Conservation (phyloP, 2,888 invertebrate species). For the Morpho deidamia region DNA sequence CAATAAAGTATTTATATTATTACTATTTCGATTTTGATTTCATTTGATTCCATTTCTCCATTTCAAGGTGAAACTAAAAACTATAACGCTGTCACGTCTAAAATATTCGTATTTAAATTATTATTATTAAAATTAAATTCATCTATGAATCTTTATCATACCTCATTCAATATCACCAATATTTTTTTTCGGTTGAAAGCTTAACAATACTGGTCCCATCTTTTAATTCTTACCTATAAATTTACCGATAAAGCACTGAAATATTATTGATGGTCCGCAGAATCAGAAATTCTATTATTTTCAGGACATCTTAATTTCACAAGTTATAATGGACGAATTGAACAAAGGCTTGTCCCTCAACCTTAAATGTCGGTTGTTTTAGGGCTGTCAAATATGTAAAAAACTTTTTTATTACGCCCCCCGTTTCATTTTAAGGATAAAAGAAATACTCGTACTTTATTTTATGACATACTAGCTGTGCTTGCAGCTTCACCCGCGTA, state of each 20-base stretch:
- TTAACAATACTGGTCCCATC: background rate
- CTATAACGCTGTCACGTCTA: too few species aligned
- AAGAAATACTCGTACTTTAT: too few species aligned
- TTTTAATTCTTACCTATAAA: background rate
- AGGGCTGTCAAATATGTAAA: slow-evolving; percentile 13
- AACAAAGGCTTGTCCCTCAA: slow-evolving; percentile 33
- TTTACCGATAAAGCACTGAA: slow-evolving; percentile 1
- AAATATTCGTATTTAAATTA: too few species aligned
- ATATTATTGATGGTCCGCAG: slow-evolving; percentile 18
- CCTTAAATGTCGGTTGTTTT: slow-evolving; percentile 27
- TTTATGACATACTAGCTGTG: too few species aligned
- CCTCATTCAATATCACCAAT: background rate
- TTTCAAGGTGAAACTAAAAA: too few species aligned
- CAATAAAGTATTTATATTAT: too few species aligned
- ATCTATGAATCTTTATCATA: background rate
- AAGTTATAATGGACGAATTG: slow-evolving; percentile 31
- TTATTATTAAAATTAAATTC: too few species aligned
- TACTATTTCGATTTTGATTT: too few species aligned
- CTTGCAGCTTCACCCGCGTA: too few species aligned
- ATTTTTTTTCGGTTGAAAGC: background rate
- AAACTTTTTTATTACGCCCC: too few species aligned
- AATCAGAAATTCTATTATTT: slow-evolving; percentile 33
- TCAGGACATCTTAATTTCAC: slow-evolving; percentile 35
- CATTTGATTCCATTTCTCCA: too few species aligned
- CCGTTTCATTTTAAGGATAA: too few species aligned